phyloP scores from a whole-genome alignment of 2,888 invertebrate genomes.

The Nasonovia ribisnigri region DNA sequence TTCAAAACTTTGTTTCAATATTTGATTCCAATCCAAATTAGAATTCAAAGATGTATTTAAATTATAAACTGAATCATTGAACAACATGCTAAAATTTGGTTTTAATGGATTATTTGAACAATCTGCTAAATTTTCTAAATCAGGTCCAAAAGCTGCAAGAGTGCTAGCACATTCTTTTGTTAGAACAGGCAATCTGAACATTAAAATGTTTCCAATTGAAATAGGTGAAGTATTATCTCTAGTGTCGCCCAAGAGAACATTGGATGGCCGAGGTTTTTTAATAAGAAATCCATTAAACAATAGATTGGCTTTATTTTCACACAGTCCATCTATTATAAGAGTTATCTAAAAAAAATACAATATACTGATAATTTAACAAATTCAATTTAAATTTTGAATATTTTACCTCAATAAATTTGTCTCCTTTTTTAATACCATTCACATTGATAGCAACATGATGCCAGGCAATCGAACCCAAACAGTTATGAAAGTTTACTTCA shows the following conservation, averaged over 20 bases:
- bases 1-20: slow-evolving; percentile 42
- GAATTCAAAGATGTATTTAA: slow-evolving; percentile 53
- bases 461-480: slow-evolving; percentile 73
- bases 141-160: slow-evolving; percentile 74
- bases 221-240: slow-evolving; percentile 67
- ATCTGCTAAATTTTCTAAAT: slow-evolving; percentile 72
- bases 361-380: neutral
- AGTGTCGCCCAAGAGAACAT: slow-evolving; percentile 74
- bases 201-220: slow-evolving; percentile 70
- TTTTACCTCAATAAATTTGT: slow-evolving; percentile 73
- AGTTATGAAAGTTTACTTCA: slow-evolving; percentile 72
- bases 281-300: slow-evolving; percentile 76
- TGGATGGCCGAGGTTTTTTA: slow-evolving; percentile 74
- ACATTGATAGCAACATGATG: slow-evolving; percentile 75
- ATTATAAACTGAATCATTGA: slow-evolving; percentile 61
- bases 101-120: slow-evolving; percentile 72
- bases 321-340: slow-evolving; percentile 75
- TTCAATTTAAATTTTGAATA: neutral
- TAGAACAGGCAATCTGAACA: slow-evolving; percentile 75
- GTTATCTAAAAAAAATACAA: slow-evolving; percentile 70
- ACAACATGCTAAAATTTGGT: slow-evolving; percentile 71
- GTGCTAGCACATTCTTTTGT: slow-evolving; percentile 73
- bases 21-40: slow-evolving; percentile 55
- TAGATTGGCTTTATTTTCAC: slow-evolving; percentile 74
- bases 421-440: slow-evolving; percentile 74